Conservation (phyloP, 2,113 vertebrate species). For the Sebastes fasciatus region DNA sequence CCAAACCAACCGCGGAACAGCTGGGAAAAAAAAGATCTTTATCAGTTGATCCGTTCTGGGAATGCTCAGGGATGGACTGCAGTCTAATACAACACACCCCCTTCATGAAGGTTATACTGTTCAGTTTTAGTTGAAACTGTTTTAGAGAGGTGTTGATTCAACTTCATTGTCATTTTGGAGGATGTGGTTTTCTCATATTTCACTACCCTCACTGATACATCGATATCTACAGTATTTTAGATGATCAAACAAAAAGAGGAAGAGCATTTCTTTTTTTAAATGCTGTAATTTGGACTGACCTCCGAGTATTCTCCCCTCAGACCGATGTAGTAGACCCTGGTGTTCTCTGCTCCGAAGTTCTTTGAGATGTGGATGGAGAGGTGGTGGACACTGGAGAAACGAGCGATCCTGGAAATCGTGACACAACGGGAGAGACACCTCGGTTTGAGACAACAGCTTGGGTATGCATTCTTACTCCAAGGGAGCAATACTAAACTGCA, state of each 20-base stretch:
- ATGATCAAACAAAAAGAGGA: background rate
- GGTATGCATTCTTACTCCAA: background rate
- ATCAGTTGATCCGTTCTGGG: background rate
- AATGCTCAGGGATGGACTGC: background rate
- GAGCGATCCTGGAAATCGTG: conserved; percentile 87
- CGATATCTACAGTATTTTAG: background rate
- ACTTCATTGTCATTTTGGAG: background rate
- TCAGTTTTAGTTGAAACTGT: background rate
- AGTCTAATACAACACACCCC: background rate
- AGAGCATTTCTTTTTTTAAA: background rate
- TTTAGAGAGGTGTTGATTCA: background rate
- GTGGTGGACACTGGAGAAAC: conserved; percentile 93
- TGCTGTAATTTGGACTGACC: conserved; percentile 79
- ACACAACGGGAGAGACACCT: background rate
- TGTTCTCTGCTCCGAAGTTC: conserved; percentile 94
- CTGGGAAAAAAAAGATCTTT: background rate
- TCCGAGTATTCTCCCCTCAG: conserved; percentile 94
- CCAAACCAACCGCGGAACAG: background rate
- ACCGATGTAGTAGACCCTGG: conserved; percentile 94
- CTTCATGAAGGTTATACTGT: background rate
- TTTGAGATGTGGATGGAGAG: conserved; percentile 96
- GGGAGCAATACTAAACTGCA: background rate
- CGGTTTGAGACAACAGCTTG: background rate
- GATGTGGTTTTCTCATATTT: background rate
- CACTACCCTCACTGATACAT: background rate